These are phyloP conservation scores for Mesodorylaimus sp. DNA, from an alignment of 2,888 invertebrate genomes.

Conservation along the genomic window DNA sequence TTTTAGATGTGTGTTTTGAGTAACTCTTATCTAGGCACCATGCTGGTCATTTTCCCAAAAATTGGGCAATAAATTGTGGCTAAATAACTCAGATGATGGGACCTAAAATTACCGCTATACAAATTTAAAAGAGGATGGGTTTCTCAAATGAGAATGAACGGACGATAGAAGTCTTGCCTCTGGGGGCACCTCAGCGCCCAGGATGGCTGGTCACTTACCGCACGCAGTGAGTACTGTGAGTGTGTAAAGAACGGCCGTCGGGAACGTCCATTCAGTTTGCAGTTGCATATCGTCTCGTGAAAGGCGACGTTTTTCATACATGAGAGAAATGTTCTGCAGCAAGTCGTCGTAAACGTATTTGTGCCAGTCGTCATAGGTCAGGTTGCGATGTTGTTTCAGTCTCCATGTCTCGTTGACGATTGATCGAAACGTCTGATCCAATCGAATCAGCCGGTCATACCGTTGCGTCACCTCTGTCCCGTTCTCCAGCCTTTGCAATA, in stretches of 20 bases:
- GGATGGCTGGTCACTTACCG: conserved; percentile 18
- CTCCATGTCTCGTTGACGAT: conserved; percentile 11
- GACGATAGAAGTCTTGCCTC: too few species aligned
- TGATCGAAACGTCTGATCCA: neutral
- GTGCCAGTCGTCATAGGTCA: conserved; percentile 4
- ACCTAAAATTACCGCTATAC: too few species aligned
- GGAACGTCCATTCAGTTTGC: conserved; percentile 26
- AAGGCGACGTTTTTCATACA: neutral
- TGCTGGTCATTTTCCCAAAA: too few species aligned
- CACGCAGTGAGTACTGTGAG: conserved; percentile 29
- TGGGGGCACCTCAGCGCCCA: too few species aligned
- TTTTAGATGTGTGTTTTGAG: too few species aligned
- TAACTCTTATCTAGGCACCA: too few species aligned
- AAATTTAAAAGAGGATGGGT: too few species aligned
- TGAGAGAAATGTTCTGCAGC: neutral
- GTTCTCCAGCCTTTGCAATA: conserved; percentile 26
- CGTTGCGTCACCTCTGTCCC: conserved; percentile 8
- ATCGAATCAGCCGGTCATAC: neutral
- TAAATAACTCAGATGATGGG: too few species aligned
- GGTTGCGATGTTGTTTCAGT: neutral
- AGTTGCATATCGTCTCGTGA: neutral
- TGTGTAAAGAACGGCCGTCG: conserved; percentile 26
- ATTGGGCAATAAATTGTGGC: too few species aligned
- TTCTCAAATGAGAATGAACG: too few species aligned
- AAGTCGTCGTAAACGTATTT: neutral